Percentiles rank a stretch among this genome's conserved stretches.
Conservation (phyloP, 2,113 vertebrate genomes). For the Progne subis region DNA sequence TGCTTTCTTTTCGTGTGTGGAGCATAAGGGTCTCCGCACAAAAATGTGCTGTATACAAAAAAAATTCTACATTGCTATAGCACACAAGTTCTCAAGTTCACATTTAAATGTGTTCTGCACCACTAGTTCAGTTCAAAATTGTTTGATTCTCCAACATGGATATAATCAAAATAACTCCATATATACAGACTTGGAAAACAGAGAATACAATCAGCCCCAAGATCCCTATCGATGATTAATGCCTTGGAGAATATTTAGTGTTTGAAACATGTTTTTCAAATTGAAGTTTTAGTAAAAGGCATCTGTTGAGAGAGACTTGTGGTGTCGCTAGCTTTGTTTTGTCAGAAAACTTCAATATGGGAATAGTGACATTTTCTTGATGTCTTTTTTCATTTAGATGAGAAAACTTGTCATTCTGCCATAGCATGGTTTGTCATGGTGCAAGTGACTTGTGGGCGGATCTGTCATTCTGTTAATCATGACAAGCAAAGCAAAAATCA, state of each 20-base stretch:
- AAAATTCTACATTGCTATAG: background rate
- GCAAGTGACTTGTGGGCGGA: background rate
- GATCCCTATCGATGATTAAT: background rate
- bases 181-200: background rate
- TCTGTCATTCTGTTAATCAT: background rate
- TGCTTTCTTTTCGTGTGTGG: background rate
- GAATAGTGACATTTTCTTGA: constrained; percentile 34
- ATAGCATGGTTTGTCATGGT: background rate
- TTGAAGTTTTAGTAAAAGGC: constrained; percentile 18
- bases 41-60: background rate
- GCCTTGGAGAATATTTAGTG: background rate
- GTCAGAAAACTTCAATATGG: constrained; percentile 33
- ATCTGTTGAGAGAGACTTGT: constrained; percentile 27
- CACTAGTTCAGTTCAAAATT: background rate
- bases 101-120: background rate
- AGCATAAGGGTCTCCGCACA: background rate
- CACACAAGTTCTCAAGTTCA: background rate
- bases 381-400: constrained; percentile 24
- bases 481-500: constrained; percentile 25
- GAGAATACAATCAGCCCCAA: background rate
- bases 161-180: background rate
- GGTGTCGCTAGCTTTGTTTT: constrained; percentile 34
- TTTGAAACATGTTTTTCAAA: constrained; percentile 20
- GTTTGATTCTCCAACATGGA: background rate
- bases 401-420: constrained; percentile 31